phyloP scores from a whole-genome alignment of 2,888 invertebrate species.

The Listrodromus nycthemerus region DNA sequence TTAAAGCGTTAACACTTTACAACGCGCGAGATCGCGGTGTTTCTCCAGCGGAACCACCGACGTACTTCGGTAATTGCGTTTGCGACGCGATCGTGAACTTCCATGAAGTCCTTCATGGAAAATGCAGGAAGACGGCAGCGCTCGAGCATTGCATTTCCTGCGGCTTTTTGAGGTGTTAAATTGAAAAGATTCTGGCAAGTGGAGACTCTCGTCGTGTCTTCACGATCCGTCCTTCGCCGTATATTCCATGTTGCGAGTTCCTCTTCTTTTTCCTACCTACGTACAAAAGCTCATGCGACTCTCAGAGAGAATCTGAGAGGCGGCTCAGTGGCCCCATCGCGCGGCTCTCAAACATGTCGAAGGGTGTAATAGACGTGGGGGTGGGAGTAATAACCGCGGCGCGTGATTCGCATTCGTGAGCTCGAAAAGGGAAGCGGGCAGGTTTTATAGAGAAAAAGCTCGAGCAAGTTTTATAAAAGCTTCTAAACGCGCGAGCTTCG shows the following conservation, averaged over 20 bases:
- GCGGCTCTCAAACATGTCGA: conserved; percentile 63
- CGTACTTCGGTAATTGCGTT: not conserved
- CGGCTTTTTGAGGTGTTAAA: conserved; percentile 11
- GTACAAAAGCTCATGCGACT: not conserved
- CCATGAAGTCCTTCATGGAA: not conserved
- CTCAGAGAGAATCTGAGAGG: conserved; percentile 50
- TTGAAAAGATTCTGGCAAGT: conserved; percentile 40
- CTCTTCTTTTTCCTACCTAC: not conserved
- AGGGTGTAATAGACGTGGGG: conserved; percentile 62
- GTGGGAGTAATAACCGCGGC: conserved; percentile 67
- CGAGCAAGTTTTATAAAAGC: conserved; percentile 63
- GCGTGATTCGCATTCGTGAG: conserved; percentile 66
- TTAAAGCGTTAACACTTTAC: not conserved
- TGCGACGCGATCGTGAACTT: not conserved
- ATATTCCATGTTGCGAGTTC: not conserved
- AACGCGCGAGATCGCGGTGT: not conserved
- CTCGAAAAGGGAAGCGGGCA: not conserved
- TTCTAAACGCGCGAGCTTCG: conserved; percentile 63
- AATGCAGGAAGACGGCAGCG: not conserved
- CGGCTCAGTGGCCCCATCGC: conserved; percentile 49
- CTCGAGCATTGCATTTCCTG: not conserved
- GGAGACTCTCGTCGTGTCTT: conserved; percentile 6
- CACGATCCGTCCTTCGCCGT: not conserved
- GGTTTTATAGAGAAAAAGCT: conserved; percentile 37
- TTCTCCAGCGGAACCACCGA: not conserved